These are phyloP conservation scores for Tetrax tetrax DNA, from an alignment of 2,113 vertebrate species.

Conservation along the genomic window DNA sequence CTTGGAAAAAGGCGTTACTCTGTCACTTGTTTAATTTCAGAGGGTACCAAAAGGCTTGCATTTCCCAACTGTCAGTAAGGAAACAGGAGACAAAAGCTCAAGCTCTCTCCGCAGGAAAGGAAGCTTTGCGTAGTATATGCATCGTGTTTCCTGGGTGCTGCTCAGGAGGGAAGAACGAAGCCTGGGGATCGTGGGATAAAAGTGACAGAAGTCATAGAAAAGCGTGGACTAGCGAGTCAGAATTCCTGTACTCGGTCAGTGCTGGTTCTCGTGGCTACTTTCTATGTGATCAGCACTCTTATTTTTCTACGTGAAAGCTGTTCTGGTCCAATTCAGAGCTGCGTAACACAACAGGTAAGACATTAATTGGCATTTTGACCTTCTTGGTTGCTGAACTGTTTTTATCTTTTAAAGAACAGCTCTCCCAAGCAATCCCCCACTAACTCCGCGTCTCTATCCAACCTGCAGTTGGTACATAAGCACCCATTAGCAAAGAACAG, in stretches of 20 bases:
- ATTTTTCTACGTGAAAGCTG: neutral
- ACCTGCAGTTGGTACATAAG: rapidly evolving
- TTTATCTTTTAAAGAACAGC: neutral
- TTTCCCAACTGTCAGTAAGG: neutral
- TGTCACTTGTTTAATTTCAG: neutral
- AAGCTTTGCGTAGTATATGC: neutral
- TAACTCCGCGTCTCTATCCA: neutral
- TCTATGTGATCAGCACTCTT: neutral
- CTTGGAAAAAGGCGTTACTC: neutral
- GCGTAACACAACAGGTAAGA: rapidly evolving
- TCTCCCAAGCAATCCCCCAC: neutral
- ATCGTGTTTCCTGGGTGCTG: no score
- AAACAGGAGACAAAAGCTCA: neutral
- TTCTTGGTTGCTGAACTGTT: neutral
- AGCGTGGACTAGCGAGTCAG: neutral
- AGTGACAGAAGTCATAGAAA: neutral
- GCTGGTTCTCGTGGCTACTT: neutral
- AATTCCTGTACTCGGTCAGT: neutral
- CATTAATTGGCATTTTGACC: neutral
- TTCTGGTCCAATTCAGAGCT: neutral
- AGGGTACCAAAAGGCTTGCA: neutral
- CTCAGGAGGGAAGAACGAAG: neutral
- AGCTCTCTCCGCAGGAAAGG: neutral
- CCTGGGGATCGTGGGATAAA: neutral
- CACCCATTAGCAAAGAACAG: neutral